phyloP scores from a whole-genome alignment of 23 tunicate species.

The Diplosoma virens region DNA sequence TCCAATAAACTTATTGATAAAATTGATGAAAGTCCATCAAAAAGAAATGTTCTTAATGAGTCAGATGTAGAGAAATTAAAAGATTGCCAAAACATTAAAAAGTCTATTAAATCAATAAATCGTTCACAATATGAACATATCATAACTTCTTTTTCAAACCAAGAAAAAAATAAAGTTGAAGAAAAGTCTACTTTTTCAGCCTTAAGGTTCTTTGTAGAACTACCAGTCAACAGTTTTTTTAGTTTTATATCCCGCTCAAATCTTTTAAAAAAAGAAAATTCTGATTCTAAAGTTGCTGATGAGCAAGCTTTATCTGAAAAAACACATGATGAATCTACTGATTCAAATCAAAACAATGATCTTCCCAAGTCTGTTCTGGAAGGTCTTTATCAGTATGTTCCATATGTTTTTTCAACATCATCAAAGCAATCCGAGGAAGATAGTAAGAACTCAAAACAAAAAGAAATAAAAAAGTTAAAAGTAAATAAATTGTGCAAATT shows the following conservation, averaged over 20 bases:
- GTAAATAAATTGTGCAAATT: neutral
- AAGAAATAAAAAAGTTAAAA: neutral
- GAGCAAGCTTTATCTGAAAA: neutral
- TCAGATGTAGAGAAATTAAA: neutral
- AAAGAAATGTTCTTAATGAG: neutral
- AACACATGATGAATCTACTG: neutral
- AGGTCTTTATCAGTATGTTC: slow-evolving; percentile 36
- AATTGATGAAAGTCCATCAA: neutral
- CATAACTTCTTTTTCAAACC: neutral
- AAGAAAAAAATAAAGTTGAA: neutral
- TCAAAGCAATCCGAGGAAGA: neutral
- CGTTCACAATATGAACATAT: slow-evolving; percentile 56
- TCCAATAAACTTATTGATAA: neutral
- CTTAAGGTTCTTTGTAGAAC: slow-evolving; percentile 24
- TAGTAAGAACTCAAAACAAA: neutral
- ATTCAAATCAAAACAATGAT: neutral
- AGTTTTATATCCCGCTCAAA: slow-evolving; percentile 45
- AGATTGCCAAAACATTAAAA: too few relatives aligned
- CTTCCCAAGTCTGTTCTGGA: slow-evolving; percentile 35
- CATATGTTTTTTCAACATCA: slow-evolving; percentile 10
- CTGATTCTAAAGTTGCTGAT: neutral
- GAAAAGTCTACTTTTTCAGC: slow-evolving; percentile 19
- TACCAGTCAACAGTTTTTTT: slow-evolving; percentile 59
- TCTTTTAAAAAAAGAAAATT: neutral
- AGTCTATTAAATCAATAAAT: neutral